phyloP scores from a whole-genome alignment of 2,113 vertebrate species.

The Alces alces region DNA sequence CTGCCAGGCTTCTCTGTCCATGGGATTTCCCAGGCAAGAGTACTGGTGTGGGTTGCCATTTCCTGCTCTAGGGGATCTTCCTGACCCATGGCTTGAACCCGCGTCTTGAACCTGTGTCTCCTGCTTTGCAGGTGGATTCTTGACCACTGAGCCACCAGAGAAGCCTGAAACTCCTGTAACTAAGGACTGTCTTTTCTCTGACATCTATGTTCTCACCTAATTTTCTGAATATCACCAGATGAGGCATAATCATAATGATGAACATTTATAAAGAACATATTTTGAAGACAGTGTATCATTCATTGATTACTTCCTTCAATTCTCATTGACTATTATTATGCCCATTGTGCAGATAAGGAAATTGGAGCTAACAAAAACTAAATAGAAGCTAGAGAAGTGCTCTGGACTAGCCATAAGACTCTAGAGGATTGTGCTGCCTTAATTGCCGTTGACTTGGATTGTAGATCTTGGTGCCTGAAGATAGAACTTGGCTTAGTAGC shows the following conservation, averaged over 20 bases:
- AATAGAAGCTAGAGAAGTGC: neutral
- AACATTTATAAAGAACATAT: neutral
- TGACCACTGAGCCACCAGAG: neutral
- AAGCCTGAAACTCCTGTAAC: rapidly evolving
- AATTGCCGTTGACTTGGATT: neutral
- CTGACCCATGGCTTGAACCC: neutral
- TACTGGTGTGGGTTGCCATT: neutral
- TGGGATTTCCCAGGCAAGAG: neutral
- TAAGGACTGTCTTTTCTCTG: neutral
- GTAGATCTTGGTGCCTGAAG: neutral
- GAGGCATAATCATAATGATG: neutral
- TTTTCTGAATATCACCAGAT: neutral
- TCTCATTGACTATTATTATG: neutral
- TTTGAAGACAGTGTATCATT: neutral
- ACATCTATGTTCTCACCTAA: neutral
- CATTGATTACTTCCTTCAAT: neutral
- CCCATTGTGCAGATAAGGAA: neutral
- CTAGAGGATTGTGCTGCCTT: neutral
- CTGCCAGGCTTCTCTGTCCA: neutral
- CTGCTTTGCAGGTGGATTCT: neutral
- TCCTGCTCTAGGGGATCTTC: neutral
- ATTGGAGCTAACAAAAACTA: neutral
- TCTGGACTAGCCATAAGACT: neutral
- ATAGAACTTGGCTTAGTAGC: neutral
- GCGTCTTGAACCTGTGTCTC: neutral